A percentile compares a stretch with the other conserved stretches of the same genome.
Conservation (phyloP, 2,888 invertebrate genomes). For the Tenthredo notha region DNA sequence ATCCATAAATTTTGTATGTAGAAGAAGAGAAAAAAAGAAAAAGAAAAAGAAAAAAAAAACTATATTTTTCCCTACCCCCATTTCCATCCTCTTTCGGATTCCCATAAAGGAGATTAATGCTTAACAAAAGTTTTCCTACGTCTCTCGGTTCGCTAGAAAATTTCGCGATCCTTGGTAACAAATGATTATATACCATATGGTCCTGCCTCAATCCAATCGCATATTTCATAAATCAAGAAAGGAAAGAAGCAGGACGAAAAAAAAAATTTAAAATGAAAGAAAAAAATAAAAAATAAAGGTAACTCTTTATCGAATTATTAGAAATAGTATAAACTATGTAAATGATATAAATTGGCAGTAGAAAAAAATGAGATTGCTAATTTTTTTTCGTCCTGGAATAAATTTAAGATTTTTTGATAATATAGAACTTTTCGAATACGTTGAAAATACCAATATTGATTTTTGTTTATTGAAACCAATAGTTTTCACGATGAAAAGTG, state of each 20-base stretch:
- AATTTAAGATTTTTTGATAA: too few relatives aligned
- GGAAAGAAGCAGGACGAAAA: not conserved
- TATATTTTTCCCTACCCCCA: not conserved
- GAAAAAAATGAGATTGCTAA: too few relatives aligned
- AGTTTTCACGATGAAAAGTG: not conserved
- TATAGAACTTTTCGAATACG: too few relatives aligned
- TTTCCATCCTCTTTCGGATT: not conserved
- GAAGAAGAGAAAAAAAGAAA: not conserved
- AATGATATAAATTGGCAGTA: too few relatives aligned
- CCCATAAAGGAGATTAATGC: conserved; percentile 17
- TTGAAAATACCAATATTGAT: too few relatives aligned
- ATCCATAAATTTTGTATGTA: conserved; percentile 28
- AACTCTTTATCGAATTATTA: too few relatives aligned
- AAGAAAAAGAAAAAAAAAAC: too few relatives aligned
- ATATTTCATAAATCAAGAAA: not conserved
- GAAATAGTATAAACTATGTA: too few relatives aligned
- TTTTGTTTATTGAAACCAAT: too few relatives aligned
- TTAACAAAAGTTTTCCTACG: not conserved
- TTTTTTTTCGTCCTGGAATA: too few relatives aligned
- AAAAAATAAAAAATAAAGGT: not conserved
- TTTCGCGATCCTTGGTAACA: not conserved
- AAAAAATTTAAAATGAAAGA: not conserved
- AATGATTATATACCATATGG: not conserved
- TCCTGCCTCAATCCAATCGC: not conserved
- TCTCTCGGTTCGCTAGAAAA: not conserved